Percentiles rank a stretch among this genome's conserved stretches.
Evolutionary conservation across 2,797 vertebrate species (phyloP).

Genomic region (Triplophysa bombifrons): DNA sequence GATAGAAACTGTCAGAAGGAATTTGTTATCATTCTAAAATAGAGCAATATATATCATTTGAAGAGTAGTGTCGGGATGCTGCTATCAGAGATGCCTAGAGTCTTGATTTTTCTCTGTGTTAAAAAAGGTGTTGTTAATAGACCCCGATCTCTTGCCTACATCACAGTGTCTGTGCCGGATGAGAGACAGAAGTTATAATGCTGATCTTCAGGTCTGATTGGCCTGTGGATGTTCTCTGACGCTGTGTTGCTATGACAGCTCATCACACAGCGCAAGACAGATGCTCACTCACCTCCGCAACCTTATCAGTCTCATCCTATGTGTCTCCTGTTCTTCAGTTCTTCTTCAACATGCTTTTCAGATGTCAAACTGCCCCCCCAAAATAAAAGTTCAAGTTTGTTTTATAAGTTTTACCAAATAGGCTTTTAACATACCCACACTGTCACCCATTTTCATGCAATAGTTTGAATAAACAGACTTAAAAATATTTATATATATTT

Average conservation of each 20-base stretch:
- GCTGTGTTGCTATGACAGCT: conserved; percentile 31
- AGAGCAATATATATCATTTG: neutral
- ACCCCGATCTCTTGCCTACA: neutral
- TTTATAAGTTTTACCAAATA: no score
- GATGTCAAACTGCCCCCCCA: neutral
- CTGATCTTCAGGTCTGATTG: conserved; percentile 26
- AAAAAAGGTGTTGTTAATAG: conserved; percentile 22
- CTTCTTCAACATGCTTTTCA: conserved; percentile 3
- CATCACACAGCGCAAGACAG: conserved; percentile 13
- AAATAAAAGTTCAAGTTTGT: no score
- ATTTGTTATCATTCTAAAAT: conserved; percentile 3
- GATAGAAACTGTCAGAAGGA: neutral
- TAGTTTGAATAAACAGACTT: no score
- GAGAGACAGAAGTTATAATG: conserved; percentile 25
- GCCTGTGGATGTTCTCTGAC: neutral
- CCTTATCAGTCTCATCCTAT: conserved; percentile 9
- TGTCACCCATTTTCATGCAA: no score
- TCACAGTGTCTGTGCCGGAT: conserved; percentile 19
- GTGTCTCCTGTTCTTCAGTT: neutral
- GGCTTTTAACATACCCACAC: no score
- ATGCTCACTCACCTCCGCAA: conserved; percentile 36
- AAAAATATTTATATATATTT: no score
- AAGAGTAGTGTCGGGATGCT: conserved; percentile 2
- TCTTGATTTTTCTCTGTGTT: conserved; percentile 12
- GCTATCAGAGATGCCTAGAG: neutral